Evolutionary conservation across 2,113 vertebrate species (phyloP).

Genomic region (Hypanus sabinus): DNA sequence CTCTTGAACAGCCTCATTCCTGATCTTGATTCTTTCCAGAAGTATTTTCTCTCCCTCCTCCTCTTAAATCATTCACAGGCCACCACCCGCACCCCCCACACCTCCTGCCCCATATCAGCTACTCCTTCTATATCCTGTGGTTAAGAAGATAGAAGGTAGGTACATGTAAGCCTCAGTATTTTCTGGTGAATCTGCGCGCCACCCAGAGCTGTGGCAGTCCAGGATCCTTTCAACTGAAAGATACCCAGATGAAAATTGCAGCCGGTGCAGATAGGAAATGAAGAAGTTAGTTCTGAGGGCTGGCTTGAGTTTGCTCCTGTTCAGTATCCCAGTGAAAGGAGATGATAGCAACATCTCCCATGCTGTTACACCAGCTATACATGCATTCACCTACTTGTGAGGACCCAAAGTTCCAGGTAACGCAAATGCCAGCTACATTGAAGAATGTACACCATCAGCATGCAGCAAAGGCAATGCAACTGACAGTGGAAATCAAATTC

Average conservation of each 20-base stretch:
- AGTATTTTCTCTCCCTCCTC: neutral
- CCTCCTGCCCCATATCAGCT: neutral
- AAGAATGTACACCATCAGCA: neutral
- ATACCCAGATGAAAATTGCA: neutral
- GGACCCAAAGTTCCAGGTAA: neutral
- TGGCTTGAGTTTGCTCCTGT: neutral
- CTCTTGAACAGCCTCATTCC: neutral
- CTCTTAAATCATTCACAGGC: neutral
- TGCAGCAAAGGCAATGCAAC: neutral
- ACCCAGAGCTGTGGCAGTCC: neutral
- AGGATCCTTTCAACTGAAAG: neutral
- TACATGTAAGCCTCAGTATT: neutral
- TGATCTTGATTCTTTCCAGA: neutral
- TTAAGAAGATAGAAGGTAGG: neutral
- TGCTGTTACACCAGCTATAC: neutral
- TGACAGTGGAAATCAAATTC: no score
- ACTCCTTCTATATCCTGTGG: neutral
- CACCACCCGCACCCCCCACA: no score
- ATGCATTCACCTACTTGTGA: neutral
- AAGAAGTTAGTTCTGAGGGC: neutral
- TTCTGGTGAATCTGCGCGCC: no score
- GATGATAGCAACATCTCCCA: neutral
- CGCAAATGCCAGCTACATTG: neutral
- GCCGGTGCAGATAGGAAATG: neutral
- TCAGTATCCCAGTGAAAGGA: neutral